Evolutionary conservation across 1,140 invertebrate species (phyloP), one percentile per base, ranked within the genome.

Genomic region (Tetragonula clypearis): DNA sequence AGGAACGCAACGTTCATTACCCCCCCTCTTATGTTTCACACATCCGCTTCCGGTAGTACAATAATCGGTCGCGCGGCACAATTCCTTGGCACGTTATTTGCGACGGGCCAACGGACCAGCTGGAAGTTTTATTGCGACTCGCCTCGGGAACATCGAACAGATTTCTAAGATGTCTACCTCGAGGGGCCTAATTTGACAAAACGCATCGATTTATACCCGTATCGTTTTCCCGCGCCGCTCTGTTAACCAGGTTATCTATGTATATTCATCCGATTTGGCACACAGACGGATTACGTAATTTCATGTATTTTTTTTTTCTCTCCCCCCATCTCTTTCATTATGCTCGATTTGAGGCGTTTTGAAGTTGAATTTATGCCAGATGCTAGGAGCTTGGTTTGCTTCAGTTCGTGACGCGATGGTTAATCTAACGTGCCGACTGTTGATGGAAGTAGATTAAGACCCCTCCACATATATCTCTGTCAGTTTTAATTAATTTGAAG

Each of bases 21-120:
- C 92, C 90, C 68, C 68, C 87, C 88, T 90, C 90, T 90, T 92
- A 92, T 88, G 90, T 92, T 94, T 95, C 94, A 95, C 94, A 93
- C 94, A 94, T 95, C 94, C 94, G 94, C 85, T 95, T 95, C 94
- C 94, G 94, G 92, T 91, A 93, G 93, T 92, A 93, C 91, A 94
- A 94, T 93, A 94, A 94, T 94, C 93, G 92, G 87, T 90, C 89
- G 87, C 88, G 88, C 87, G 86, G 82, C 66, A 94, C 93, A 94
- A 94, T 94, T 92, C 84, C 88, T 82, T 88, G 89, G 86, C 89
- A 90, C 88, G 90, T 90, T 93, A 90, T 93, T 92, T 89, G 79
- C 60, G 69, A 80, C 79, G 79, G 76, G 53, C 41, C 41, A 69
- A 30, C 60, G 65, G 35, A 41, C 68, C 62, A 68, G 83, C 55